These are phyloP conservation scores for Microtus oregoni DNA, from an alignment of 2,113 vertebrate species.

Conservation along the genomic window DNA sequence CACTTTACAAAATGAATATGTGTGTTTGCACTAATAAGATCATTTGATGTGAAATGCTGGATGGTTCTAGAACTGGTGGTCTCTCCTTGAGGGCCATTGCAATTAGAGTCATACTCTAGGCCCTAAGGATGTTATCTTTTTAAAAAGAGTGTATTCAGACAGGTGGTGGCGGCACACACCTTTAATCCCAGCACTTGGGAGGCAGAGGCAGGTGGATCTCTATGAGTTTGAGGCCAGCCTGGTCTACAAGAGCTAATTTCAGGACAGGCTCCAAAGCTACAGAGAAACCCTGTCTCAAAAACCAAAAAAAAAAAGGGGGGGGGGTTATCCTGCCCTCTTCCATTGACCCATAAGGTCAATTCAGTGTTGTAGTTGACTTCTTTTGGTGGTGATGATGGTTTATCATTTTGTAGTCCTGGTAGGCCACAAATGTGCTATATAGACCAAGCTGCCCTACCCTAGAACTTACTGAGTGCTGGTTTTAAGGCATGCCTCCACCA, in stretches of 20 bases:
- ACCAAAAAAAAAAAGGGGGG: no score
- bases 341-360: background rate
- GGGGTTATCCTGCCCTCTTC: rapidly evolving
- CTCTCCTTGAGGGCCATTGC: background rate
- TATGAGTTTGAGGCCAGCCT: no score
- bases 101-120: background rate
- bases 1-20: constrained; percentile 43
- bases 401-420: background rate
- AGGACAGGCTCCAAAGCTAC: no score
- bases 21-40: constrained; percentile 25
- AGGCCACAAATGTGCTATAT: background rate
- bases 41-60: background rate
- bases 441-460: background rate
- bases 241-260: no score
- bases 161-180: no score
- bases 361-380: background rate
- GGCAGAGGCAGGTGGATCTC: no score
- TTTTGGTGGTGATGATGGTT: background rate
- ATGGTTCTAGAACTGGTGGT: constrained; percentile 22
- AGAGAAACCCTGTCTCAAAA: no score
- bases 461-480: background rate
- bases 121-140: background rate
- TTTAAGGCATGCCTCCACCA: background rate
- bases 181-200: no score
- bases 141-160: background rate